Evolutionary conservation across 2,797 vertebrate species (phyloP), one percentile per base, ranked within the genome.

Genomic region (Brachymystax lenok): DNA sequence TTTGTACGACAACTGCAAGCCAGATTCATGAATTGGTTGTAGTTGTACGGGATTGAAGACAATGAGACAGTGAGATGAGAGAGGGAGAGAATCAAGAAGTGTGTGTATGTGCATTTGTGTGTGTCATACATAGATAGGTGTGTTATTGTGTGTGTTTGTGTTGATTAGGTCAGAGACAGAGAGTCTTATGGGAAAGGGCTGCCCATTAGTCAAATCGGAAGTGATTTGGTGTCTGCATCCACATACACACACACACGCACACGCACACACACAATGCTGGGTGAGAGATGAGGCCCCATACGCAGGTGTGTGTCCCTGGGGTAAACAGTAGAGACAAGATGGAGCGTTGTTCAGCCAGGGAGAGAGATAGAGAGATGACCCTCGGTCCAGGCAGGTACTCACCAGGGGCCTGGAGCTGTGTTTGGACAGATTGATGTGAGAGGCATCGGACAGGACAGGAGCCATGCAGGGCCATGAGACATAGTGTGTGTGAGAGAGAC

Each of bases 361-460:
- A 30, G 14, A 7, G 14, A 33, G 28, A 68, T 6, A 30, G 28
- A 28, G 66, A 61, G 63, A 66, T 21, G 6, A 6, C 5, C n/a
- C 56, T 59, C 56, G 3, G 17, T 35, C 54, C 27, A 30, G 54
- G 27, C 30, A 61, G 50, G 71, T 33, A 19, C 28, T 50, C 21
- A 64, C 33, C 33, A 24, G n/a, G 2, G 17, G 73, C 73, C 71
- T 74, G 64, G 28, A 82, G 78, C 68, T 33, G 71, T 83, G 75
- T 86, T 88, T 86, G 73, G 85, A 81, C 83, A 50, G 88, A 84
- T 82, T 54, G 21, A 87, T 87, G 77, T 28, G 71, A n/a, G 75
- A 54, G 83, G 71, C 75, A 50, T 19, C 19, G 50, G 50, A 52
- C 12, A 13, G n/a, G 24, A 70, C 73, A 74, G 78, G 77, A 85